Evolutionary conservation across 2,888 invertebrate genomes (phyloP), one percentile per base, ranked within the genome.

Genomic region (Epistrophe eligans): DNA sequence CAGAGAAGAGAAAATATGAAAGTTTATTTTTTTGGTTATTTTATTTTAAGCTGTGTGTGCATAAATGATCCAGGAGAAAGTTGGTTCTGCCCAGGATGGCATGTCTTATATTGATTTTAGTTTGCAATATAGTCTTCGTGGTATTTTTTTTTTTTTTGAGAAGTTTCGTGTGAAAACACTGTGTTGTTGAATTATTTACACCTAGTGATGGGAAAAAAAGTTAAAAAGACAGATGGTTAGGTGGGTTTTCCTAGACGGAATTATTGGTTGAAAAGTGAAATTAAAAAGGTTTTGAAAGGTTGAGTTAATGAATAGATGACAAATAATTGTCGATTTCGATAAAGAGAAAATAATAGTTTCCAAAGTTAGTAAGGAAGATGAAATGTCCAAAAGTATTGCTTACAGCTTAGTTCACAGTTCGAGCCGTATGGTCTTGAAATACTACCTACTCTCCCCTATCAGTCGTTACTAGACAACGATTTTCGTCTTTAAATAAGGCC

Each of bases 51-150:
- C 40, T 28, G 11, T 64, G 64, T 64, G 64, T 28, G 45, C 43
- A 64, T 45, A 40, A 64, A 24, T 64, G 43, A 64, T 64, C 9
- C 28, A 64, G 28, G 28, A 64, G 64, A 64, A 64, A 64, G 64
- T 64, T 64, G n/a, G 7, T 28, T 28, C 11, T 28, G 45, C 11
- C n/a, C 15, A 17, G 24, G n/a, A n/a, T 45, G n/a, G 24, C 15
- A 38, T 43, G 11, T 28, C 28, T 24, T 28, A 24, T 43, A 64
- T 64, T n/a, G 64, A 64, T 64, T 64, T 64, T 64, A 28, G 64
- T 28, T 64, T 64, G 9, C 1, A 64, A 64, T n/a, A n/a, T n/a
- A n/a, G 24, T n/a, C 40, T 45, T 45, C 7, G 19, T 15, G 45
- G 45, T n/a, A 4, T 32, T 15, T 62, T 40, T 62, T 62, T 40